A percentile compares a stretch with the other conserved stretches of the same genome.
phyloP scores from a whole-genome alignment of 2,113 vertebrate genomes.

The Benitochromis conjunctus region DNA sequence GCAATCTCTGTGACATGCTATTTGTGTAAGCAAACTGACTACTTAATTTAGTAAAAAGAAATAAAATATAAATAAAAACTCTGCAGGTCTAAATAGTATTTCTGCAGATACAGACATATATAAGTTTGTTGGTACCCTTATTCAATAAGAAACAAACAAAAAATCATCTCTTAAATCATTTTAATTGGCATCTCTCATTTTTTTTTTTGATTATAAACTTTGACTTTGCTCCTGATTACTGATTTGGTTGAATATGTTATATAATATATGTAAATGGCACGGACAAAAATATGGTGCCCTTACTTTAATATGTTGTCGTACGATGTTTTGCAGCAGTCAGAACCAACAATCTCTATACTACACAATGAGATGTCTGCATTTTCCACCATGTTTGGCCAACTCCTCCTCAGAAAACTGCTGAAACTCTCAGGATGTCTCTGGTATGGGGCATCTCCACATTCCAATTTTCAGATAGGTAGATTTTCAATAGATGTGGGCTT shows the following conservation, averaged over 20 bases:
- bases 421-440: no score
- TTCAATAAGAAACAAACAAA: not conserved
- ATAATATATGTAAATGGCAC: fast-evolving
- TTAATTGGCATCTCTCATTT: not conserved
- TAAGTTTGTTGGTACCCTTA: not conserved
- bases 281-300: not conserved
- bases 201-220: not conserved
- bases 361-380: no score
- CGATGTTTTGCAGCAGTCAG: not conserved
- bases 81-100: fast-evolving
- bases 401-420: no score
- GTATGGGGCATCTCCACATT: not conserved
- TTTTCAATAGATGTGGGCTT: not conserved
- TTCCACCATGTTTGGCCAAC: no score
- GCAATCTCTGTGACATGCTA: not conserved
- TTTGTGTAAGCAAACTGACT: not conserved
- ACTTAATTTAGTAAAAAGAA: not conserved
- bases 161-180: not conserved
- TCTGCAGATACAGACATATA: not conserved
- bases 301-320: not conserved
- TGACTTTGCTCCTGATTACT: not conserved
- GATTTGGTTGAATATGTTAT: not conserved
- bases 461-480: not conserved
- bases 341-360: not conserved
- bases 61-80: not conserved